Conservation (phyloP, 2,113 vertebrate species). For the Vireo altiloquus region DNA sequence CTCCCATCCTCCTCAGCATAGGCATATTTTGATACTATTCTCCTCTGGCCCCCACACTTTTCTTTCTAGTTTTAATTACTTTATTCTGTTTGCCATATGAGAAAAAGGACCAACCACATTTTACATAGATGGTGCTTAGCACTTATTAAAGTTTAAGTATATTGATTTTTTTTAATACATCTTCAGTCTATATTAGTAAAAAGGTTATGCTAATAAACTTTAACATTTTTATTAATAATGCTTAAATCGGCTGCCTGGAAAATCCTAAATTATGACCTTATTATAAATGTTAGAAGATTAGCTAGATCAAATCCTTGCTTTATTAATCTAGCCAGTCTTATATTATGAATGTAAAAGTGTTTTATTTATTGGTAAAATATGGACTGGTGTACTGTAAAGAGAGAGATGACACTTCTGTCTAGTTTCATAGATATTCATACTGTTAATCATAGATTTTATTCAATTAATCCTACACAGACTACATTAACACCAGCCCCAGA, state of each 20-base stretch:
- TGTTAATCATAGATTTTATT: background rate
- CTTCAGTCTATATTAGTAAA: background rate
- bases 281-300: background rate
- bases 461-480: background rate
- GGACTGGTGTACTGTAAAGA: background rate
- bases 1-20: background rate
- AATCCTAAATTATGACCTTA: background rate
- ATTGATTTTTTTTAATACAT: background rate
- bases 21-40: background rate
- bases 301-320: background rate
- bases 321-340: background rate
- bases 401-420: background rate
- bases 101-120: background rate
- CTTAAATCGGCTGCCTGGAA: background rate
- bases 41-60: background rate
- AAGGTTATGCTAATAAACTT: background rate
- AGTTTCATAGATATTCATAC: background rate
- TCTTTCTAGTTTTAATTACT: background rate
- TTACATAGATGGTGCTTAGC: background rate
- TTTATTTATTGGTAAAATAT: background rate
- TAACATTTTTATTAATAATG: background rate
- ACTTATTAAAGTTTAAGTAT: background rate
- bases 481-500: background rate
- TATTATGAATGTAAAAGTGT: background rate
- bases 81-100: background rate